Base-by-base conservation (phyloP, 2,797 vertebrate species). In the Notolepis coatsorum region DNA sequence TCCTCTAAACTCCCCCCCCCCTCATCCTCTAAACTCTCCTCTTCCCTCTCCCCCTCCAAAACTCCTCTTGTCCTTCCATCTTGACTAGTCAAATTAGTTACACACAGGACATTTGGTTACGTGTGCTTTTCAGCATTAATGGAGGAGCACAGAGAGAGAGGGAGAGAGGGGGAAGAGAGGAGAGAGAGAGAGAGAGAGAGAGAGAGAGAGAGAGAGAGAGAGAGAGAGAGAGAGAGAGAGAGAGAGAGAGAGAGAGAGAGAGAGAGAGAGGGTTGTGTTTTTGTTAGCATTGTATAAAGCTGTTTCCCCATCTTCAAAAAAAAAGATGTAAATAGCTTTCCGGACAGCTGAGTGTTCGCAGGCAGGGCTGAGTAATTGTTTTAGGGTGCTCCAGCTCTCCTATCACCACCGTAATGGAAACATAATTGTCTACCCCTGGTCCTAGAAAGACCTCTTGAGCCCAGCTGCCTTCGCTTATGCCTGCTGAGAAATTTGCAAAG, bases 261-360 rank as follows among this genome's bases (percentile, higher is more conserved):
- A 61, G 24, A 59, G 28, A 17, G 23, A 46, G 56, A 62, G n/a
- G 15, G 21, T 4, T 25, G 7, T 21, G 31, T 79, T 77, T 80
- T 48, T 75, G 54, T 77, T 75, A 65, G 39, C 17, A 42, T 64
- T 53, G 43, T 65, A 77, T 56, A 66, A 67, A 71, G 43, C 39
- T 63, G 10, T 67, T 75, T 62, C 35, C 38, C 56, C 46, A 24
- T 51, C 27, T 62, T 60, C 6, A 64, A 68, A 51, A 33, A 53
- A 57, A 48, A 53, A 56, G 55, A 58, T 51, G 30, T 69, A 68
- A 67, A 64, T 64, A 56, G 45, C 71, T 84, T 69, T 73, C 53
- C 49, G 65, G 54, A 85, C 62, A 80, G 77, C 51, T 82, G 79
- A 82, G 66, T 80, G 62, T 75, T 81, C 70, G 57, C 70, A 80